Conservation (phyloP, 37 sponge, comb jelly and placozoan genomes). For the Trichoplax adhaerens region DNA sequence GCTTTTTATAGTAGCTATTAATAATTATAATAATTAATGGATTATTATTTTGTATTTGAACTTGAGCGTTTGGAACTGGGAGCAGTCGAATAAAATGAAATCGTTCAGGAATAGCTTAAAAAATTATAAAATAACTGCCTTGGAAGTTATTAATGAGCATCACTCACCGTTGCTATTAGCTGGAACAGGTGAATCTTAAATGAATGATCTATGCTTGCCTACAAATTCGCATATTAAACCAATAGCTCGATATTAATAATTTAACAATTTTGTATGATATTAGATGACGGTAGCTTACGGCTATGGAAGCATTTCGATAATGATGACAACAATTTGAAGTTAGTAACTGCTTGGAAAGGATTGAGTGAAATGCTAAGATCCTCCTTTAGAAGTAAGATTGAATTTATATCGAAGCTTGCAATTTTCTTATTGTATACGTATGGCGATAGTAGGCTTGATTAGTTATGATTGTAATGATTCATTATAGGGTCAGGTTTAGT, state of each 20-base stretch:
- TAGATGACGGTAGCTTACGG: constrained; percentile 64
- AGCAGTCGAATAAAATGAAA: constrained; percentile 23
- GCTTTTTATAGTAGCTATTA: no score
- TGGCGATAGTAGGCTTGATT: neutral
- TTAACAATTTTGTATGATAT: neutral
- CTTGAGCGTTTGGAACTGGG: constrained; percentile 30
- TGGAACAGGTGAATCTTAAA: constrained; percentile 39
- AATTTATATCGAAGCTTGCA: neutral
- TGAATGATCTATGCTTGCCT: neutral
- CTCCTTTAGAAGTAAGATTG: constrained; percentile 25
- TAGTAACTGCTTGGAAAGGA: constrained; percentile 69
- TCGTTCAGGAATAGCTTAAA: constrained; percentile 2
- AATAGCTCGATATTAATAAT: no score
- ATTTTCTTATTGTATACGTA: neutral
- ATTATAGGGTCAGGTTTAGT: constrained; percentile 60
- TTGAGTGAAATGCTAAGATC: constrained; percentile 48
- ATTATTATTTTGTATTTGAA: no score
- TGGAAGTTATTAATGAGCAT: constrained; percentile 66
- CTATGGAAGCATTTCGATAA: constrained; percentile 59
- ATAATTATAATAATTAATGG: no score
- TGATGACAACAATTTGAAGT: constrained; percentile 2
- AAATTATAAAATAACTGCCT: constrained; percentile 34
- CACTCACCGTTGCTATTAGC: constrained; percentile 59
- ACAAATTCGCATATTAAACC: neutral
- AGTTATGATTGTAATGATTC: neutral